phyloP scores from a whole-genome alignment of 1,140 invertebrate genomes.

The Caerostris extrusa region DNA sequence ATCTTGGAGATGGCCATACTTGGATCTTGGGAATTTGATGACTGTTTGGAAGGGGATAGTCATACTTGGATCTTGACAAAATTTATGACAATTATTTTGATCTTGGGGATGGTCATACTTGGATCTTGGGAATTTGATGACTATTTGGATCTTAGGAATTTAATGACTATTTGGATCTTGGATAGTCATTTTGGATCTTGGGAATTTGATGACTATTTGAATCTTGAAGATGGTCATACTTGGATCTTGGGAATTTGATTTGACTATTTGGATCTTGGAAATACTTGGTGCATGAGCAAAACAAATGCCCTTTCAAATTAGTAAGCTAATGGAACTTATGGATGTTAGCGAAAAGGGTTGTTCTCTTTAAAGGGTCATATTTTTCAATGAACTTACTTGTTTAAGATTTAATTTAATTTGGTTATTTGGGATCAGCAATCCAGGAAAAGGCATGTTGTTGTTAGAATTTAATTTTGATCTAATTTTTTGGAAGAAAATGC shows the following conservation, averaged over 20 bases:
- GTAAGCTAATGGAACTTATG: not conserved
- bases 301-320: slow-evolving; percentile 15
- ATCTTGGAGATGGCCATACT: not conserved
- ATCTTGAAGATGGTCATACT: not conserved
- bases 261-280: too few species aligned
- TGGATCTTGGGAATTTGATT: too few species aligned
- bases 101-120: not conserved
- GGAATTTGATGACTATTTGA: slow-evolving; percentile 62
- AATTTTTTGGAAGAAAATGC: too few species aligned
- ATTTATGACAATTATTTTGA: slow-evolving; percentile 19
- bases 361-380: not conserved
- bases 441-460: too few species aligned
- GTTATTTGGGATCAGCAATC: too few species aligned
- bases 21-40: too few species aligned
- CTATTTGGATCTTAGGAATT: slow-evolving; percentile 41
- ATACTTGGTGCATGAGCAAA: not conserved
- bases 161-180: slow-evolving; percentile 61
- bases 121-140: too few species aligned
- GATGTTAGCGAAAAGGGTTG: not conserved
- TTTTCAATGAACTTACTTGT: not conserved
- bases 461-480: too few species aligned
- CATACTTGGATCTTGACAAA: too few species aligned
- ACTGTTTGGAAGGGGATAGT: slow-evolving; percentile 30
- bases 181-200: not conserved
- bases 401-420: too few species aligned